phyloP scores from a whole-genome alignment of 2,888 invertebrate genomes.

The Pammene aurita region DNA sequence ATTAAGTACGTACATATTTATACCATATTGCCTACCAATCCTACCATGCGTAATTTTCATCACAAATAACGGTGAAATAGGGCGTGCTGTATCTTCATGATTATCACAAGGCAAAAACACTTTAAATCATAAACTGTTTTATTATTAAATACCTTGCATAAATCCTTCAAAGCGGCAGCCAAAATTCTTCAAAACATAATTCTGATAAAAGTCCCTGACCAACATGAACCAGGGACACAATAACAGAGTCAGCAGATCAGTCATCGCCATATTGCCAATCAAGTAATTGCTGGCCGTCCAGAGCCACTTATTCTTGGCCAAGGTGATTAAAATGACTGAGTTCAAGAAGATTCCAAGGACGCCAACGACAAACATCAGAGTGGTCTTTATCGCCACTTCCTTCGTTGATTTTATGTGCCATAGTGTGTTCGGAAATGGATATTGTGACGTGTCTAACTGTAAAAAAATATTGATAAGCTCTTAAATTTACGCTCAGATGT shows the following conservation, averaged over 20 bases:
- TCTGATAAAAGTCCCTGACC: slow-evolving; percentile 89
- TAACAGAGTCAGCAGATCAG: slow-evolving; percentile 86
- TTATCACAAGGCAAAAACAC: no score
- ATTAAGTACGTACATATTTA: no score
- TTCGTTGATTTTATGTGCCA: slow-evolving; percentile 85
- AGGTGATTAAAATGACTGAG: slow-evolving; percentile 84
- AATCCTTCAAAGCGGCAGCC: slow-evolving; percentile 92
- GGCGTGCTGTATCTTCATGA: no score
- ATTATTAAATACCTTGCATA: slow-evolving; percentile 83
- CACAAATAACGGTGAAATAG: no score
- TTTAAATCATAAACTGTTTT: no score
- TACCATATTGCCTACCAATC: no score
- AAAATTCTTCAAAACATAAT: slow-evolving; percentile 87
- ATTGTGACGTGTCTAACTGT: slow-evolving; percentile 71
- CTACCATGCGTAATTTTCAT: no score
- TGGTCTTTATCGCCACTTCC: slow-evolving; percentile 85
- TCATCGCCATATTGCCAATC: slow-evolving; percentile 89
- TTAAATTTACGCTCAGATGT: no score
- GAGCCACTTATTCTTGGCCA: slow-evolving; percentile 84
- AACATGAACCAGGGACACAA: slow-evolving; percentile 91
- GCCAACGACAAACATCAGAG: slow-evolving; percentile 84
- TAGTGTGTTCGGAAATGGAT: slow-evolving; percentile 84
- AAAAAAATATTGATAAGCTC: not conserved
- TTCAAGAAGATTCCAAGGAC: slow-evolving; percentile 87
- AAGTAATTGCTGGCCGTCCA: slow-evolving; percentile 88